Conservation (phyloP, 1,140 invertebrate species). For the Drosophila quadrilineata region DNA sequence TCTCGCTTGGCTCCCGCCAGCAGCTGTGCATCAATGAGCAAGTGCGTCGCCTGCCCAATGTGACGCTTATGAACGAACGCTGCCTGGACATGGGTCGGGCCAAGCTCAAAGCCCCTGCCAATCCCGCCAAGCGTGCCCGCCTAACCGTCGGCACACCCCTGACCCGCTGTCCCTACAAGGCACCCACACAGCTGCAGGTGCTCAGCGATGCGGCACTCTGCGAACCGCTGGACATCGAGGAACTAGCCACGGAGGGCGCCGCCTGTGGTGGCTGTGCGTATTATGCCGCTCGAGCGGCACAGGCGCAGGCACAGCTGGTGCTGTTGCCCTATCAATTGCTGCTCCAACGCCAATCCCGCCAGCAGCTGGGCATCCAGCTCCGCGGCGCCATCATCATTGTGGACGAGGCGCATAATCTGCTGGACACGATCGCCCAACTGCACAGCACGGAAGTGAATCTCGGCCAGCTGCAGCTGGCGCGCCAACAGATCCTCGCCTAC, state of each 20-base stretch:
- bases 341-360: constrained; percentile 92
- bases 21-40: constrained; percentile 95
- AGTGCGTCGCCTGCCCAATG: constrained; percentile 89
- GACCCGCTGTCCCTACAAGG: constrained; percentile 85
- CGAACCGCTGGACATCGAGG: constrained; percentile 93
- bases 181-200: constrained; percentile 86
- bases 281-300: constrained; percentile 91
- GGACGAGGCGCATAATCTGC: constrained; percentile 98
- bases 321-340: constrained; percentile 94
- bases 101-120: constrained; percentile 81
- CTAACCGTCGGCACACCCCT: constrained; percentile 18
- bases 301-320: constrained; percentile 89
- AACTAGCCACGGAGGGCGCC: constrained; percentile 88
- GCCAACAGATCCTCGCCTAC: constrained; percentile 90
- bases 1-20: constrained; percentile 94
- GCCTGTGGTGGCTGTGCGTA: constrained; percentile 93
- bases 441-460: constrained; percentile 89
- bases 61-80: constrained; percentile 95
- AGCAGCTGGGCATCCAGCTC: constrained; percentile 91
- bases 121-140: constrained; percentile 84
- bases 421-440: constrained; percentile 94
- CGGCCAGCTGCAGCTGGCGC: constrained; percentile 86
- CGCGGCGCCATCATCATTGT: constrained; percentile 94
- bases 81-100: constrained; percentile 89
- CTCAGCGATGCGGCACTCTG: constrained; percentile 86